Evolutionary conservation across 2,888 invertebrate species (phyloP), one percentile per base, ranked within the genome.

Genomic region (Agrotis segetum): DNA sequence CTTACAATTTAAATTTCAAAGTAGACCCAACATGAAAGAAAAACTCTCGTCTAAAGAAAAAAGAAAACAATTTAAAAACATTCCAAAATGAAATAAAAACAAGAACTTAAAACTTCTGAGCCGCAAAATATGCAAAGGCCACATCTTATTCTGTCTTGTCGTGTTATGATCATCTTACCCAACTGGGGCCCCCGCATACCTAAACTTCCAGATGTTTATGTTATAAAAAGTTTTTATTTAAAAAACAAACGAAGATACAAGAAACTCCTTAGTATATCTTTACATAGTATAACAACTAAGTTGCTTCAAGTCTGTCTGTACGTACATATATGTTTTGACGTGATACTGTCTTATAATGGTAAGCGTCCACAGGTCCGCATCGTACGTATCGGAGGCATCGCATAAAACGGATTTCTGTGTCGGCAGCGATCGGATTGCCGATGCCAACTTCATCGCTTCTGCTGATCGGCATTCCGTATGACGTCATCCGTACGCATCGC

Each of bases 131-230:
- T 74, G 77, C 67, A 80, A 85, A 85, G 62, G 66, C 55, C 55
- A 79, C 62, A 69, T 75, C 69, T 71, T 67, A 77, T 75, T 77
- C 74, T 67, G 70, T 59, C 81, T 75, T 77, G 75, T 85, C 83
- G 65, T 79, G 83, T 83, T 85, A 83, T 74, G 69, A 71, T 83
- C 77, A 85, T 85, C 70, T 83, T 64, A 74, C 85, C 50, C 85
- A 83, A 77, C 83, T 83, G 83, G 5, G 83, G 58, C 85, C 73
- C 73, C 83, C 83, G 73, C 65, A 82, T 82, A 71, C 68, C 67
- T 67, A 63, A 83, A 77, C 49, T 67, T 55, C 49, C 79, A 79
- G 67, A 53, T 65, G 73, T 71, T 80, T 77, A 58, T 50, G 63
- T 71, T 65, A 55, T 50, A 76, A 71, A 72, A 84, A 82, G 71